phyloP scores from a whole-genome alignment of 64 coral and sea anemone species.

The Hydrozoanthus tunicans region DNA sequence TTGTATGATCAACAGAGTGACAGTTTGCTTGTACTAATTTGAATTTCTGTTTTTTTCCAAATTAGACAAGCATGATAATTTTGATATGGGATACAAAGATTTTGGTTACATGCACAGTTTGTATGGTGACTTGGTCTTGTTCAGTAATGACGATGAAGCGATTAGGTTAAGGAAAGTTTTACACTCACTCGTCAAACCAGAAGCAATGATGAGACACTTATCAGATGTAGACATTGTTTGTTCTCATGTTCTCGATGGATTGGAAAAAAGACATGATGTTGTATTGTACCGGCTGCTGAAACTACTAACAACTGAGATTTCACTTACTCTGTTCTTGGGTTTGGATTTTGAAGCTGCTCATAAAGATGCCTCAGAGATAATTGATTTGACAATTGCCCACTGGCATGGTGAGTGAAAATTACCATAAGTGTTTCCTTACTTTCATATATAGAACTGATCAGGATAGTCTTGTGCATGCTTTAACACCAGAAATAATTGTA shows the following conservation, averaged over 20 bases:
- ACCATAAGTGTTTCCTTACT: too few relatives aligned
- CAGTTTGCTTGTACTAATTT: not conserved
- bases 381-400: conserved; percentile 88
- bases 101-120: conserved; percentile 99
- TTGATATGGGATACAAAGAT: conserved; percentile 97
- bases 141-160: conserved; percentile 87
- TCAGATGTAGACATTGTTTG: conserved; percentile 82
- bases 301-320: conserved; percentile 81
- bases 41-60: not conserved
- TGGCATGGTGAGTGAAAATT: conserved; percentile 83
- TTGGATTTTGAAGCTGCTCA: conserved; percentile 84
- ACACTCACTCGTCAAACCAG: conserved; percentile 76
- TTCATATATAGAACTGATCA: not conserved
- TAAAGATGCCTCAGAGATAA: conserved; percentile 69
- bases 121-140: conserved; percentile 91
- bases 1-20: too few relatives aligned
- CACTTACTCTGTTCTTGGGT: conserved; percentile 83
- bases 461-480: too few relatives aligned
- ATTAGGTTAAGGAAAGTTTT: conserved; percentile 73
- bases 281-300: conserved; percentile 83
- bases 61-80: conserved; percentile 71
- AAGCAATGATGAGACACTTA: conserved; percentile 74
- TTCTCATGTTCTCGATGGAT: conserved; percentile 56
- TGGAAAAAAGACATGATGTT: conserved; percentile 43
- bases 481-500: too few relatives aligned